Evolutionary conservation across 2,888 invertebrate species (phyloP).

Genomic region (Hirtodrosophila histrioides): DNA sequence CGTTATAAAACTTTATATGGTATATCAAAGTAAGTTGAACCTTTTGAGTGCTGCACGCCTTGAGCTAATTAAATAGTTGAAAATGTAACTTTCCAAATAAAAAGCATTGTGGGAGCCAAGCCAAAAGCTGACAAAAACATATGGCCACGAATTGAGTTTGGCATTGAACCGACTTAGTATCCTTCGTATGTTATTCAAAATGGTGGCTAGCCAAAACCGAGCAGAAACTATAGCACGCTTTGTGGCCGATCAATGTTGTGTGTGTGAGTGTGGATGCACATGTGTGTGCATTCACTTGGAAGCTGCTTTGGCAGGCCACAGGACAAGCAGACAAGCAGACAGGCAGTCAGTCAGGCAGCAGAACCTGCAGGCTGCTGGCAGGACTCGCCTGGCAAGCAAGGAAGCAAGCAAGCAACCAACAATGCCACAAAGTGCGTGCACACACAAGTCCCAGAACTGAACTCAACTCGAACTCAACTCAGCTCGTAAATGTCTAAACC

Average conservation of each 20-base stretch:
- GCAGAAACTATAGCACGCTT: slow-evolving; percentile 44
- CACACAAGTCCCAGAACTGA: slow-evolving; percentile 6
- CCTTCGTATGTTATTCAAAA: slow-evolving; percentile 24
- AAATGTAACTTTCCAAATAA: background rate
- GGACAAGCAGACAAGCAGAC: no score
- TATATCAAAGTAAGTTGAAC: no score
- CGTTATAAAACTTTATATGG: no score
- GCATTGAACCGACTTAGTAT: slow-evolving; percentile 38
- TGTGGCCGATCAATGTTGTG: slow-evolving; percentile 64
- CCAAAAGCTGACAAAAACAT: slow-evolving; percentile 47
- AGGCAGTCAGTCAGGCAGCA: slow-evolving; percentile 2
- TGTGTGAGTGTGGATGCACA: background rate
- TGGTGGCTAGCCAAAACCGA: slow-evolving; percentile 31
- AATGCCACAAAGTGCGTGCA: slow-evolving; percentile 39
- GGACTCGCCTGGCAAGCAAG: slow-evolving; percentile 1
- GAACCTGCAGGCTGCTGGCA: slow-evolving; percentile 25
- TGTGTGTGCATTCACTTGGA: slow-evolving; percentile 54
- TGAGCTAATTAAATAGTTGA: slow-evolving; percentile 34
- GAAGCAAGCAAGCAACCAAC: slow-evolving; percentile 33
- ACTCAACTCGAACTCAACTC: slow-evolving; percentile 8
- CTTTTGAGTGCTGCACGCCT: background rate
- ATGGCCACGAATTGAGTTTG: slow-evolving; percentile 48
- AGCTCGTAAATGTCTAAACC: slow-evolving; percentile 12
- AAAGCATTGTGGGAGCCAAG: slow-evolving; percentile 2
- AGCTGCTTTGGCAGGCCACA: slow-evolving; percentile 57